phyloP scores from a whole-genome alignment of 1,140 invertebrate species.

The Drosophila parabipectinata region DNA sequence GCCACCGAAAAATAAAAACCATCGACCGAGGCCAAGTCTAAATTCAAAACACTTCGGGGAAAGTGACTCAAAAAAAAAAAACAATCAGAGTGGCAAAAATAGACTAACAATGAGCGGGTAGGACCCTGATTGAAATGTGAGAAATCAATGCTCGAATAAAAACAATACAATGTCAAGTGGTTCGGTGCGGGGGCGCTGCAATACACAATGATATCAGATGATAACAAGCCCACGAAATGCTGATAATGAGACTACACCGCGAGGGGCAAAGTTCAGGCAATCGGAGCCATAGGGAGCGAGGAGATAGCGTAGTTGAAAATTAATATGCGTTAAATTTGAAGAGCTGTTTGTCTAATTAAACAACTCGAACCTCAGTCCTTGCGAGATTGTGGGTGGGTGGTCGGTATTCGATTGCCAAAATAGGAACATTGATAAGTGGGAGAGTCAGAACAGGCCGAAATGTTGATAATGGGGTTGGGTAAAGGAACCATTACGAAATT shows the following conservation, averaged over 20 bases:
- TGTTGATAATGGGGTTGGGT: neutral
- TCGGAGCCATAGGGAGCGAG: neutral
- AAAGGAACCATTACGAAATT: constrained; percentile 24
- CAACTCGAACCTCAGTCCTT: neutral
- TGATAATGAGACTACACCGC: constrained; percentile 39
- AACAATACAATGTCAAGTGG: constrained; percentile 42
- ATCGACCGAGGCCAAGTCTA: constrained; percentile 36
- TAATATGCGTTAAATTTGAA: constrained; percentile 65
- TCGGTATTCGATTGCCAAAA: constrained; percentile 2
- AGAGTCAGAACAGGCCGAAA: neutral
- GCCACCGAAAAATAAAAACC: constrained; percentile 44
- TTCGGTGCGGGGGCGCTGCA: constrained; percentile 22
- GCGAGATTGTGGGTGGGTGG: constrained; percentile 9
- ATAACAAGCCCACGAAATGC: constrained; percentile 24
- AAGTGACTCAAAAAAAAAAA: neutral
- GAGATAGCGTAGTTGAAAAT: constrained; percentile 53
- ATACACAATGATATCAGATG: constrained; percentile 42
- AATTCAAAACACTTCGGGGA: constrained; percentile 1
- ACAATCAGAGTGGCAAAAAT: constrained; percentile 1
- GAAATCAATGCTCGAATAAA: constrained; percentile 64
- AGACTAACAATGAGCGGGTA: neutral
- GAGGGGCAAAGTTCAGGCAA: constrained; percentile 21
- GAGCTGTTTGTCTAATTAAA: constrained; percentile 42
- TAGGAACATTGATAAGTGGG: constrained; percentile 17
- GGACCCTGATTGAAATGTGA: constrained; percentile 63